Evolutionary conservation across 1,140 invertebrate species (phyloP).

Genomic region (Zaprionus africanus): DNA sequence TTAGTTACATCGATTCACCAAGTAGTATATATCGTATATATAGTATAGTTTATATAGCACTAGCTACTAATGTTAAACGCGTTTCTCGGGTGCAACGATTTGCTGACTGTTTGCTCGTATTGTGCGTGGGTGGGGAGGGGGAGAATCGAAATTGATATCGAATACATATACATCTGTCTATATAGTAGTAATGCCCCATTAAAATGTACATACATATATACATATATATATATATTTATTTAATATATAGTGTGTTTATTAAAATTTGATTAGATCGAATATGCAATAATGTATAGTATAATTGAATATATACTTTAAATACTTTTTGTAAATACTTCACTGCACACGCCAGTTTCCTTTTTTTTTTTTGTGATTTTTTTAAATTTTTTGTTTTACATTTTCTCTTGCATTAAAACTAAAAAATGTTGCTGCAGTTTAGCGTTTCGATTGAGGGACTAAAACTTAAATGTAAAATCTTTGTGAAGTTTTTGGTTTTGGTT

Average conservation of each 20-base stretch:
- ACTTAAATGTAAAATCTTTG: conserved; percentile 34
- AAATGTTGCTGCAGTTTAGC: conserved; percentile 34
- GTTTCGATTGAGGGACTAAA: conserved; percentile 47
- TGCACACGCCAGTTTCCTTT: conserved; percentile 49
- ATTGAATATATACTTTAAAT: conserved; percentile 49
- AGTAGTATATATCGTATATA: conserved; percentile 3
- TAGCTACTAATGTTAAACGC: conserved; percentile 20
- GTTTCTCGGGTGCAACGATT: conserved; percentile 49
- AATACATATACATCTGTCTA: conserved; percentile 36
- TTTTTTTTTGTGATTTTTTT: conserved; percentile 15
- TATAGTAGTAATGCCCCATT: conserved; percentile 63
- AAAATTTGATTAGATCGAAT: conserved; percentile 66
- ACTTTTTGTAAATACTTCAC: conserved; percentile 62
- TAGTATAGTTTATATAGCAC: conserved; percentile 27
- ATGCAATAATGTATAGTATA: conserved; percentile 59
- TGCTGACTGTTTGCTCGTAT: conserved; percentile 34
- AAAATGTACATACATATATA: conserved; percentile 64
- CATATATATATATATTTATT: conserved; percentile 28
- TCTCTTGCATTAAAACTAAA: conserved; percentile 54
- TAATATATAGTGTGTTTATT: conserved; percentile 31
- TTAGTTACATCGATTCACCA: conserved; percentile 58
- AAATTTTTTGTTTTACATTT: conserved; percentile 29
- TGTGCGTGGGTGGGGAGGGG: conserved; percentile 30
- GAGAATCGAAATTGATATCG: conserved; percentile 28
- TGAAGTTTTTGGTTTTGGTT: conserved; percentile 30